Evolutionary conservation across 2,113 vertebrate genomes (phyloP), one percentile per base, ranked within the genome.

Genomic region (Colossoma macropomum): DNA sequence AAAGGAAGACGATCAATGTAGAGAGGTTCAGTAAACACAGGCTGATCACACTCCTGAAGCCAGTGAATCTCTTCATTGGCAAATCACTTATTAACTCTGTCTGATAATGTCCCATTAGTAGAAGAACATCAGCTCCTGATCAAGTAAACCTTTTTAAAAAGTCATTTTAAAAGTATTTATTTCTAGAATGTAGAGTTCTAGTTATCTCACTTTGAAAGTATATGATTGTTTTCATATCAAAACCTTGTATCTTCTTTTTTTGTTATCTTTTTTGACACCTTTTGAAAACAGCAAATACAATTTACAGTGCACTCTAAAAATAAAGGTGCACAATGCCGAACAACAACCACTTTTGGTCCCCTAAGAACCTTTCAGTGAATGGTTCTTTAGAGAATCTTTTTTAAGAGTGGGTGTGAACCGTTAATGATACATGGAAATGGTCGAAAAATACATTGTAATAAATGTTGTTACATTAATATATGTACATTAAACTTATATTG

Each of bases 21-120:
- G 32, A 83, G 50, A 69, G 74, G 27, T 62, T 77, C 65, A 83
- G 81, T 77, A 82, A 82, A 80, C 76, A 83, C 60, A 84, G 68
- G 63, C 70, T 70, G 79, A 80, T 75, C 71, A 63, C 62, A 68
- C 50, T 59, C 50, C 70, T 75, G 48, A 38, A 60, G 32, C 50
- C 56, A 66, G 16, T 25, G 30, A 69, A 82, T 66, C 30, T 70
- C 62, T 82, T 54, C 32, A 27, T 30, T 38, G 54, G 19, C 28
- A 25, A 41, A 77, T 76, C 63, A 83, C 34, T 83, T 50, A 83
- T 83, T 83, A 83, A 77, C 81, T 48, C 19, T 15, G 65, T 50
- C 74, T 83, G 74, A 77, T 83, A 83, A 70, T 70, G 23, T n/a
- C 16, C 15, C 21, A 32, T n/a, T 62, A 75, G 70, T 81, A 30